A percentile compares a stretch with the other conserved stretches of the same genome.
Evolutionary conservation across 2,888 invertebrate genomes (phyloP).

Genomic region (Lepas anatifera): DNA sequence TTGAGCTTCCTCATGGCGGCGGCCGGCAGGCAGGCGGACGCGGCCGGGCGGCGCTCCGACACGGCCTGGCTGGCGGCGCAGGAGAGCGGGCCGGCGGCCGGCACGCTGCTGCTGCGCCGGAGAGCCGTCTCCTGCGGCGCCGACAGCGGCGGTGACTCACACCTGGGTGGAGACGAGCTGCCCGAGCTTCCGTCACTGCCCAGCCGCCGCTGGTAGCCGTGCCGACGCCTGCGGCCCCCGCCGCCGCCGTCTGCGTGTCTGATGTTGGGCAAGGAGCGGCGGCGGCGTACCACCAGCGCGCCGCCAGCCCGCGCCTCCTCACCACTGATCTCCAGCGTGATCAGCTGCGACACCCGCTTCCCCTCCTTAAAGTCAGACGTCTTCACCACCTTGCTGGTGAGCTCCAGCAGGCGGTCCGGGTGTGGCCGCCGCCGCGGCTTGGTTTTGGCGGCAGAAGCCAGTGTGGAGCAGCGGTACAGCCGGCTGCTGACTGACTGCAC

Average conservation of each 20-base stretch:
- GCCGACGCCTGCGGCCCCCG: no score
- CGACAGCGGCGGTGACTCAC: not conserved
- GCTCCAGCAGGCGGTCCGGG: not conserved
- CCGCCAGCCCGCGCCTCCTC: not conserved
- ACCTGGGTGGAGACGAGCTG: not conserved
- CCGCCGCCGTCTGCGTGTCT: no score
- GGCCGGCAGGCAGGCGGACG: slow-evolving; percentile 16
- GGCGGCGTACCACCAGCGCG: not conserved
- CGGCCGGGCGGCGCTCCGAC: slow-evolving; percentile 15
- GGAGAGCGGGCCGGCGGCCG: slow-evolving; percentile 12
- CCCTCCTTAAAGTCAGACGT: slow-evolving; percentile 8
- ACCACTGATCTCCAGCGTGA: slow-evolving; percentile 5
- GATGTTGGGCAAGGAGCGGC: slow-evolving; percentile 13
- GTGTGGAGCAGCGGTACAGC: slow-evolving; percentile 44
- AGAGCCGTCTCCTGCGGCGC: not conserved
- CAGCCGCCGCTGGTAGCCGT: slow-evolving; percentile 6
- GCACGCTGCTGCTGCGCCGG: not conserved
- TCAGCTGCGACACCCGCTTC: not conserved
- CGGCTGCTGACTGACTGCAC: slow-evolving; percentile 33
- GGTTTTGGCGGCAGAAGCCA: slow-evolving; percentile 47
- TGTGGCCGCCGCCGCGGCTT: not conserved
- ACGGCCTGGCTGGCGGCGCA: slow-evolving; percentile 22
- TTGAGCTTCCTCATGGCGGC: slow-evolving; percentile 20
- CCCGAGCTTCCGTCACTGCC: slow-evolving; percentile 9
- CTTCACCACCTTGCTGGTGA: slow-evolving; percentile 1